Evolutionary conservation across 2,113 vertebrate genomes (phyloP), one percentile per base, ranked within the genome.

Genomic region (Sitta europaea): DNA sequence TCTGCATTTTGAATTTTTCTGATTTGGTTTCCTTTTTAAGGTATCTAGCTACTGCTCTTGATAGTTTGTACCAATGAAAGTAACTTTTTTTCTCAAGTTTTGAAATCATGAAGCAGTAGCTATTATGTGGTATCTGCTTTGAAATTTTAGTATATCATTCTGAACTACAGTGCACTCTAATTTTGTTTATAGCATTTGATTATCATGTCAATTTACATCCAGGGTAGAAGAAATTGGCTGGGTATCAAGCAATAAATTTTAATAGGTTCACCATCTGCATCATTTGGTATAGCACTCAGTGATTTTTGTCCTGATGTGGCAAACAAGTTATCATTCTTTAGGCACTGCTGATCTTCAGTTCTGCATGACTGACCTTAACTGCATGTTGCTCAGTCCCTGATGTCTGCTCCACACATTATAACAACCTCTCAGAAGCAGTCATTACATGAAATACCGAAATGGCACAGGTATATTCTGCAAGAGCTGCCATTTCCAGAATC

Each of bases 231-330:
- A 86, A 76, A 57, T 57, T 91, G 90, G 67, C 61, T 86, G 53
- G n/a, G 48, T 80, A 66, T 84, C 58, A 79, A 82, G 68, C 66
- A 94, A 67, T 74, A 93, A 31, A 65, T 77, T 68, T 71, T 78
- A 93, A 92, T 90, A 77, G 59, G 68, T 88, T 95, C 63, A 36
- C 85, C 71, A 95, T 96, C 94, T 97, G 96, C 87, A 76, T 90
- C 81, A 61, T 88, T 94, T 93, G 82, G 20, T 92, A 27, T 22
- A 45, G 62, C 31, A 76, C 62, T 92, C 43, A 21, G 35, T 93
- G 87, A 42, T 66, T 91, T 95, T 91, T 92, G 77, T 95, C 81
- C 72, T 83, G 42, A 90, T 88, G 67, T 68, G 93, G 79, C 76
- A 89, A 92, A 79, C 65, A 87, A 87, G 76, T 92, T 86, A 43